A percentile compares a stretch with the other conserved stretches of the same genome.
These are phyloP conservation scores for Blastobasis adustella DNA, from an alignment of 2,888 invertebrate species.

Conservation along the genomic window DNA sequence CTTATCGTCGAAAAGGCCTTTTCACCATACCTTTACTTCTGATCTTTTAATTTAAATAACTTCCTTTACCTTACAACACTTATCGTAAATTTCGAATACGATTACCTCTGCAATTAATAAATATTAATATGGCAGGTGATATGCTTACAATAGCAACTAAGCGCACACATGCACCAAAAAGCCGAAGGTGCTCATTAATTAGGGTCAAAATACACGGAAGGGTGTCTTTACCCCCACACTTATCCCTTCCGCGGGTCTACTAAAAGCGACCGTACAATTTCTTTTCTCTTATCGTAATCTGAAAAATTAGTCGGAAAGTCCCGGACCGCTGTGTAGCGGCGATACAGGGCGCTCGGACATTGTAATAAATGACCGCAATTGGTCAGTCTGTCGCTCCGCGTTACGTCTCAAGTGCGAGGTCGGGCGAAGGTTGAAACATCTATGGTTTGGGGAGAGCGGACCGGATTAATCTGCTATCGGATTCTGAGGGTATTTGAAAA, in stretches of 20 bases:
- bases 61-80: too few species aligned
- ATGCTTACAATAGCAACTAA: background rate
- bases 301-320: conserved; percentile 32
- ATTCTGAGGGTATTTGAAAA: too few species aligned
- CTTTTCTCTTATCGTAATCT: conserved; percentile 20
- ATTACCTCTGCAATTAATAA: too few species aligned
- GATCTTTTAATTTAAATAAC: too few species aligned
- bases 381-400: conserved; percentile 41
- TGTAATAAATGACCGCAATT: conserved; percentile 39
- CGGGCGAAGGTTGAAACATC: conserved; percentile 15
- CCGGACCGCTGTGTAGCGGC: conserved; percentile 18
- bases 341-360: conserved; percentile 29
- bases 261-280: background rate
- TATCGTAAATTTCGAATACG: too few species aligned
- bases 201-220: background rate
- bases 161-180: background rate
- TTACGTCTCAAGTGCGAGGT: conserved; percentile 17
- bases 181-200: background rate
- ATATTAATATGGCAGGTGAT: too few species aligned
- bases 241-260: background rate
- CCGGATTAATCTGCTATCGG: conserved; percentile 5
- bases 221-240: background rate
- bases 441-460: conserved; percentile 3
- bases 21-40: too few species aligned
- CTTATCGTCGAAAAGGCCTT: too few species aligned